A percentile compares a stretch with the other conserved stretches of the same genome.
These are phyloP conservation scores for Anoplopoma fimbria DNA, from an alignment of 2,113 vertebrate species.

Conservation along the genomic window DNA sequence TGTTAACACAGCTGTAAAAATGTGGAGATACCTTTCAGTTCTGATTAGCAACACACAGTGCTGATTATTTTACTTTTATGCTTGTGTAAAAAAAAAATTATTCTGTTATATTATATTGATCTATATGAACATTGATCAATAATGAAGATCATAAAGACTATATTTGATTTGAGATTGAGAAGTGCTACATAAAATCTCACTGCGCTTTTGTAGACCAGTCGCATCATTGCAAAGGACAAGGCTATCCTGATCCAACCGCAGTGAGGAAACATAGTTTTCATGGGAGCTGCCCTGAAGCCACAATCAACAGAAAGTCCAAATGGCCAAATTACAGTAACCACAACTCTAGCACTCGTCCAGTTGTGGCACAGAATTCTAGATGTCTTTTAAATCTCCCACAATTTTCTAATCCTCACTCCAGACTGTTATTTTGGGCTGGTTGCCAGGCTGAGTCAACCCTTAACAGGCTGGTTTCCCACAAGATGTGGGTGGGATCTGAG, in stretches of 20 bases:
- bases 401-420: conserved; percentile 53
- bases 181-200: background rate
- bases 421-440: conserved; percentile 59
- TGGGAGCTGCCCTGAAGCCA: conserved; percentile 32
- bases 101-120: background rate
- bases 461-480: conserved; percentile 49
- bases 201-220: conserved; percentile 1
- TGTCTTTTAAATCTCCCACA: conserved; percentile 44
- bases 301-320: conserved; percentile 33
- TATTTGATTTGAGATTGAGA: background rate
- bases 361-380: conserved; percentile 13
- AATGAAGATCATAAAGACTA: background rate
- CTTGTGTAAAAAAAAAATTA: background rate
- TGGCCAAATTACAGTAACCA: conserved; percentile 42
- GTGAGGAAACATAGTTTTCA: conserved; percentile 8
- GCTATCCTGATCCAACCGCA: background rate
- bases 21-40: no score
- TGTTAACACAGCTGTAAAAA: background rate
- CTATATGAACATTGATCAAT: background rate
- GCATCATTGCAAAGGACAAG: background rate
- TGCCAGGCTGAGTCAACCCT: conserved; percentile 44
- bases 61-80: no score
- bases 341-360: conserved; percentile 30
- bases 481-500: conserved; percentile 46
- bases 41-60: no score